Percentiles rank a stretch among this genome's conserved stretches.
phyloP scores from a whole-genome alignment of 2,888 invertebrate species.

The Luffia ferchaultella region DNA sequence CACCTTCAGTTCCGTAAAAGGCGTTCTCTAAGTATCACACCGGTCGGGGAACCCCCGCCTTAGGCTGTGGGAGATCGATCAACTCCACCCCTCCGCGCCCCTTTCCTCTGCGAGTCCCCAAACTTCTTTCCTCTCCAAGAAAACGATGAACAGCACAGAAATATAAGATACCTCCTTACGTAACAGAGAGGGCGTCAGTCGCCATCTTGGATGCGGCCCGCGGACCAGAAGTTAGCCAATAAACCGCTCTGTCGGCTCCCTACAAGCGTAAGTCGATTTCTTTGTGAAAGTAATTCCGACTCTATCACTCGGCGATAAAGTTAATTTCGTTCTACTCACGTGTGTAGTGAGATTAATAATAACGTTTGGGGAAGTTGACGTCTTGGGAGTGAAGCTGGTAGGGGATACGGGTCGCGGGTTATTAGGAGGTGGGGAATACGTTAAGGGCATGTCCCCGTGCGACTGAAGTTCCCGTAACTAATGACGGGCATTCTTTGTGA shows the following conservation, averaged over 20 bases:
- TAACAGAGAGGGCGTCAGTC: constrained; percentile 33
- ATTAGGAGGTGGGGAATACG: too few relatives aligned
- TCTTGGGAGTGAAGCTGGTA: not conserved
- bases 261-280: constrained; percentile 28
- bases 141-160: constrained; percentile 29
- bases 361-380: not conserved
- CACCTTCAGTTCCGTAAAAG: too few relatives aligned
- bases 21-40: too few relatives aligned
- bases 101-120: not conserved
- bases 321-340: not conserved
- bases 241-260: constrained; percentile 31
- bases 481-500: not conserved
- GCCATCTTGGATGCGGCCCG: constrained; percentile 62
- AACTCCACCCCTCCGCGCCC: not conserved
- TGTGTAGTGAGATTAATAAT: not conserved
- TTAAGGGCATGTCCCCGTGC: too few relatives aligned
- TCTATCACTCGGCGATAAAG: not conserved
- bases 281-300: not conserved
- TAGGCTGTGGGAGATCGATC: not conserved
- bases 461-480: not conserved
- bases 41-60: too few relatives aligned
- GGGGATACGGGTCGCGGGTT: too few relatives aligned
- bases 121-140: constrained; percentile 50
- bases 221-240: constrained; percentile 63
- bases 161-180: constrained; percentile 16